Evolutionary conservation across 2,888 invertebrate species (phyloP).

Genomic region (Galerucella calmariensis): DNA sequence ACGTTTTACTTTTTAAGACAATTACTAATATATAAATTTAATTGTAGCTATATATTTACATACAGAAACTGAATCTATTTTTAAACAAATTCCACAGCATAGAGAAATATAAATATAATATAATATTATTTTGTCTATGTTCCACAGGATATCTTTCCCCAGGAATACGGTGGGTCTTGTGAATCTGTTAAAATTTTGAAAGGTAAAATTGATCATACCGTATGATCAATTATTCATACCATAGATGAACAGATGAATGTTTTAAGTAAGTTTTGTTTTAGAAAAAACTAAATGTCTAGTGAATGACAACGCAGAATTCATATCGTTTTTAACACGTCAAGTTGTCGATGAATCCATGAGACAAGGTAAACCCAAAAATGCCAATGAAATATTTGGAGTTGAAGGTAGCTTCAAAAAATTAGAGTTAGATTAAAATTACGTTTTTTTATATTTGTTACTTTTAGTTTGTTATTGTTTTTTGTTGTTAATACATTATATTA

Average conservation of each 20-base stretch:
- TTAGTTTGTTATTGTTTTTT: neutral
- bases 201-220: slow-evolving; percentile 42
- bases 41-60: slow-evolving; percentile 56
- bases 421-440: slow-evolving; percentile 70
- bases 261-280: slow-evolving; percentile 35
- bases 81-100: slow-evolving; percentile 66
- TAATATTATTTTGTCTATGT: too few relatives aligned
- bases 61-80: slow-evolving; percentile 50
- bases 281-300: slow-evolving; percentile 56
- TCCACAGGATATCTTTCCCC: slow-evolving; percentile 70
- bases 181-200: slow-evolving; percentile 47
- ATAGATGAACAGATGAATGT: slow-evolving; percentile 3
- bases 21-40: neutral
- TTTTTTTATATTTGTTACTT: neutral
- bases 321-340: slow-evolving; percentile 67
- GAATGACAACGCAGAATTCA: slow-evolving; percentile 55
- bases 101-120: too few relatives aligned
- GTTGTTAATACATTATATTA: neutral
- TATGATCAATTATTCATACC: too few relatives aligned
- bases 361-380: slow-evolving; percentile 73
- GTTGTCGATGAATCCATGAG: slow-evolving; percentile 71
- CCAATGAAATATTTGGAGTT: slow-evolving; percentile 71
- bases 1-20: neutral
- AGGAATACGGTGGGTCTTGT: slow-evolving; percentile 71
- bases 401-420: slow-evolving; percentile 81